Base-by-base conservation (phyloP, 2,888 invertebrate species). In the Druceiella hillmani region DNA sequence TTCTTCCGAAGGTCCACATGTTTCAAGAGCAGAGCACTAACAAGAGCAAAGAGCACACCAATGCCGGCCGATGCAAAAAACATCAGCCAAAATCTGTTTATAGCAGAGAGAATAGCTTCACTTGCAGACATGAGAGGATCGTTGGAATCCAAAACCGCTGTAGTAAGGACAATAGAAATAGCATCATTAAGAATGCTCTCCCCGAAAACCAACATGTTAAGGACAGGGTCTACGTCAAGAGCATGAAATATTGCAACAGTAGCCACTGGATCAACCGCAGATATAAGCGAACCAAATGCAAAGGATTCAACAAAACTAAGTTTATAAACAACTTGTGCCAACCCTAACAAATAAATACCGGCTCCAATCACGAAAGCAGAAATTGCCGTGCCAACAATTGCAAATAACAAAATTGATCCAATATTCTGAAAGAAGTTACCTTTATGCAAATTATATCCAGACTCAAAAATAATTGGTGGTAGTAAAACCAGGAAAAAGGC, bases 161-260 rank as follows among this genome's bases (percentile, higher is more conserved):
- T 92, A 1, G 98, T 97, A 33, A 99, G 68, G 2, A 99, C 99
- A 68, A 99, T 99, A 15, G 98, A 88, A 42, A 99, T 92, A 17
- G 98, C 98, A 76, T 99, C 99, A 66, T 99, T 99, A 3, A 99
- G 74, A 55, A 95, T 92, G 52, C 91, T 91, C 55, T 79, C 79
- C 15, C 92, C 97, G 72, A 99, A 99, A 2, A 99, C 98, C 66
- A 99, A 83, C 98, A 99, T 99, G 71, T 99, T 98, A 1, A 99
- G 74, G 3, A 99, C 87, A 1, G 95, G 95, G 62, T 99, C 98
- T 0, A 97, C 91, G 62, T 99, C 90, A 15, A 98, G 68, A 2
- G 97, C 97, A 66, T 98, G 94, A 58, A 99, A 99, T 50, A 99
- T 99, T 6, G 99, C 98, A 16, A 99, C 86, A 0, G 99, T 99